Base-by-base conservation (phyloP, 2,113 vertebrate species). In the Gasterosteus nipponicus region DNA sequence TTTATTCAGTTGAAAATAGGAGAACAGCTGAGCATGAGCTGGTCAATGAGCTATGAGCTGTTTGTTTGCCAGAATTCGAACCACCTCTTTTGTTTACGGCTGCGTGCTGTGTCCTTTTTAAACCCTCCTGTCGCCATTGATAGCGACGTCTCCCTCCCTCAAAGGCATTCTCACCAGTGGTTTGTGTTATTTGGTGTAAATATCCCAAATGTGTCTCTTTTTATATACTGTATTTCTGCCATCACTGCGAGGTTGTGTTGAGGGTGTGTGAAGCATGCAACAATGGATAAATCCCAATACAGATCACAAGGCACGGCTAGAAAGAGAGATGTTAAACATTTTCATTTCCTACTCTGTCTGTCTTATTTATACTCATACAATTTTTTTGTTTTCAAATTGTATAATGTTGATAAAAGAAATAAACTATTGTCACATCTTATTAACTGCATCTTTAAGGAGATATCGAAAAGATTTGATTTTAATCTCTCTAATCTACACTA, bases 131-230 rank as follows among this genome's bases (percentile, higher is more conserved):
- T 75, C 15, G 35, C 33, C 65, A 39, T 82, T 87, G 35, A 80
- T 49, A 63, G 66, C 35, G 56, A 73, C 57, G 38, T 49, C 22
- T 8, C 26, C 19, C 62, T 60, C 22, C 46, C 57, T 12, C 61
- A 49, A 51, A 85, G 61, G 49, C 49, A 5, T 46, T 64, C 35
- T 29, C 82, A 63, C 44, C 70, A 77, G 72, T 87, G 78, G 53
- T 84, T 59, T 75, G 81, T 73, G 67, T 80, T 80, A 82, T 89
- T 89, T 83, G 41, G 53, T 91, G 91, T 91, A 91, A 90, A 91
- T 90, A 91, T 85, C 68, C 79, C 58, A 73, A 80, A 70, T 62
- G 39, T 70, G 54, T 80, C 75, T 72, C 62, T 74, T 67, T 87
- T 85, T 88, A 54, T 87, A 77, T 77, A 67, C 53, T 71, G 60